phyloP scores from a whole-genome alignment of 2,113 vertebrate genomes.

The Oryzias melastigma region DNA sequence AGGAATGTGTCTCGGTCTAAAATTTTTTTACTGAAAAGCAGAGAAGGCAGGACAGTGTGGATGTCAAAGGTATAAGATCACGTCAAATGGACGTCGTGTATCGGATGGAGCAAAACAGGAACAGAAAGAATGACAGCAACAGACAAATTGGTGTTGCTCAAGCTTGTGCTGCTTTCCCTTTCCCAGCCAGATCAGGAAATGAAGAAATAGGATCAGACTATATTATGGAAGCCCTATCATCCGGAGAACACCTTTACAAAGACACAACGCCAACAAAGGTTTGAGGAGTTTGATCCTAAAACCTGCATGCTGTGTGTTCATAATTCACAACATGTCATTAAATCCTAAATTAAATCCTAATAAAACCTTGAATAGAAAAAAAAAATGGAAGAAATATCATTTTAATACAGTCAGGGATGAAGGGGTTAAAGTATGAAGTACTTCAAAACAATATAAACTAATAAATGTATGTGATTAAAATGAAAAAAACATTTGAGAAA shows the following conservation, averaged over 20 bases:
- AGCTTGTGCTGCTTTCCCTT: constrained; percentile 48
- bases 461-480: too few relatives aligned
- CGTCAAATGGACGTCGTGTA: constrained; percentile 52
- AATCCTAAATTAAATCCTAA: too few relatives aligned
- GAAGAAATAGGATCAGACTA: constrained; percentile 80
- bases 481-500: too few relatives aligned
- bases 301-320: neutral
- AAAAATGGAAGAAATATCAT: too few relatives aligned
- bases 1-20: constrained; percentile 35
- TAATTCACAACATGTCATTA: too few relatives aligned
- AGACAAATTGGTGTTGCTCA: constrained; percentile 47
- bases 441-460: too few relatives aligned
- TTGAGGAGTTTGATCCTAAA: constrained; percentile 43
- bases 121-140: constrained; percentile 25
- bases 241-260: constrained; percentile 60
- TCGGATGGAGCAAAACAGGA: constrained; percentile 48
- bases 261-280: constrained; percentile 36
- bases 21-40: constrained; percentile 9
- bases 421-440: too few relatives aligned
- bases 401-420: too few relatives aligned
- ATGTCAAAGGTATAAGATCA: constrained; percentile 53
- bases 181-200: constrained; percentile 77
- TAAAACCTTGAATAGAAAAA: too few relatives aligned
- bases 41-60: constrained; percentile 15
- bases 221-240: constrained; percentile 71